Evolutionary conservation across 2,797 vertebrate species (phyloP), one percentile per base, ranked within the genome.

Genomic region (Cuniculus paca): DNA sequence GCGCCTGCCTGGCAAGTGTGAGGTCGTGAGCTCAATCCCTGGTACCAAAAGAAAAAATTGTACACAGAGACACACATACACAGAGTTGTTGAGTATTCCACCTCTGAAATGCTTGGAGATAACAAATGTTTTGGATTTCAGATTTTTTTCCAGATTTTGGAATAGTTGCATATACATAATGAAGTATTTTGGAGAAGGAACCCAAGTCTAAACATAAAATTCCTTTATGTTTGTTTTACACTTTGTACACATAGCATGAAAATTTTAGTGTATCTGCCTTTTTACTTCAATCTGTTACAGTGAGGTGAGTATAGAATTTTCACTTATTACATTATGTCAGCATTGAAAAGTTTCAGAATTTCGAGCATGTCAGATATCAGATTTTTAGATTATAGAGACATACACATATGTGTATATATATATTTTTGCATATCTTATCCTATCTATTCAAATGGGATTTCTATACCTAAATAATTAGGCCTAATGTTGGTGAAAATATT

Each of bases 401-500:
- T 4, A 63, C 28, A 78, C 0, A 16, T 11, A 65, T 4, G 34
- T 6, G 52, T 24, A 68, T 22, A 65, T 42, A 28, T 54, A 75
- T 24, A 17, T 39, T 45, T 79, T 20, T 42, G 1, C 39, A 26
- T 10, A 39, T n/a, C 16, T 60, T 36, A 58, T 45, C 56, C 8
- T 78, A 26, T 61, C 88, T 58, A 87, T 39, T 48, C 24, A 89
- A 68, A 52, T 80, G 34, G 2, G 9, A 36, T 83, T 68, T 93
- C 10, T 91, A 14, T 70, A 36, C 24, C 13, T 65, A 92, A 48
- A 54, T 93, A 92, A 74, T 13, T 70, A 85, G 77, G 12, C 6
- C 24, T 19, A 75, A 34, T 6, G 22, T 60, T 94, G 36, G 56
- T 81, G 4, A 92, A 86, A 87, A 84, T 87, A 91, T 75, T 94